A percentile compares a stretch with the other conserved stretches of the same genome.
Evolutionary conservation across 1,140 invertebrate genomes (phyloP).

Genomic region (Cyclina sinensis): DNA sequence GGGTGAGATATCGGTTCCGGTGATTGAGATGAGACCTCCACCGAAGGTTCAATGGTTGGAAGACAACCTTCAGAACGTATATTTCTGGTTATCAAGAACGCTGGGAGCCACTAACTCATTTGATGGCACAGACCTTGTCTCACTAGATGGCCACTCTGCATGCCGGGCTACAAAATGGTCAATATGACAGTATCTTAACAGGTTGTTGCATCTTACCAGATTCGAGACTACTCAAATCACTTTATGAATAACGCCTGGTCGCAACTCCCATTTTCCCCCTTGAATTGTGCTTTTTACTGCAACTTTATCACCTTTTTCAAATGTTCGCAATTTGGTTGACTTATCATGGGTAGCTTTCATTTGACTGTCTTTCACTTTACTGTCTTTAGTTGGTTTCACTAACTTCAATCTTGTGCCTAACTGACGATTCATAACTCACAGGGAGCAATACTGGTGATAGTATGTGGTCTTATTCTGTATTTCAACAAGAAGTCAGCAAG

Average conservation of each 20-base stretch:
- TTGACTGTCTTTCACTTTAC: not conserved
- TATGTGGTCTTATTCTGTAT: constrained; percentile 22
- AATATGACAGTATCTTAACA: not conserved
- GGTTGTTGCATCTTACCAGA: not conserved
- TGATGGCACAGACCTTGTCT: too few relatives aligned
- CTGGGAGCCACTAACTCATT: not conserved
- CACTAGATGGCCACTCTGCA: not conserved
- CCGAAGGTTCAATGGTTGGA: not conserved
- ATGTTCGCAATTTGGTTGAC: not conserved
- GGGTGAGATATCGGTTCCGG: too few relatives aligned
- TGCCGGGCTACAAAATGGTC: not conserved
- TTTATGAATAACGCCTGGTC: constrained; percentile 29
- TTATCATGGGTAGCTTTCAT: constrained; percentile 12
- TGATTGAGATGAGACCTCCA: not conserved
- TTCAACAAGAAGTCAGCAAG: too few relatives aligned
- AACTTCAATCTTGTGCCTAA: constrained; percentile 30
- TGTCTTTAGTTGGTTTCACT: constrained; percentile 9
- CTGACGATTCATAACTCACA: not conserved
- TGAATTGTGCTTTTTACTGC: not conserved
- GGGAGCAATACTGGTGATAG: constrained; percentile 6
- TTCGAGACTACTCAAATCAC: not conserved
- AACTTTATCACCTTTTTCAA: too few relatives aligned
- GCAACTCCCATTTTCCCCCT: constrained; percentile 7
- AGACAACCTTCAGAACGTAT: not conserved
- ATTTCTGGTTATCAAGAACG: too few relatives aligned